Conservation (phyloP, 2,797 vertebrate species). For the Sebastes diaconus region DNA sequence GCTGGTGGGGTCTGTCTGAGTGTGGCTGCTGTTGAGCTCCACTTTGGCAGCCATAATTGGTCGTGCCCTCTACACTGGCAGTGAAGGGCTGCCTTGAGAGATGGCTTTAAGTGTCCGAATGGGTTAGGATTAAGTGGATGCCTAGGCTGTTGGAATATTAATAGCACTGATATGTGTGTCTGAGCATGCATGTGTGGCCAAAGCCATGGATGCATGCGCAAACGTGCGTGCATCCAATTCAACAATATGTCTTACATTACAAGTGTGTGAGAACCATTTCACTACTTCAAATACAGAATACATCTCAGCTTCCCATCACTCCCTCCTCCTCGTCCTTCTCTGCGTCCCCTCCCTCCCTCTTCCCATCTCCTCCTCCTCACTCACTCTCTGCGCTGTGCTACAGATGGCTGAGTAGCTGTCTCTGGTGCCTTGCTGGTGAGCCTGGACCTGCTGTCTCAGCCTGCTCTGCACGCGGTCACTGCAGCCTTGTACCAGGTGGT, state of each 20-base stretch:
- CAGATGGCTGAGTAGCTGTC: constrained; percentile 98
- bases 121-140: constrained; percentile 72
- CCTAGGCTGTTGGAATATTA: constrained; percentile 55
- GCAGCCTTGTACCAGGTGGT: constrained; percentile 88
- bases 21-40: constrained; percentile 58
- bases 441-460: constrained; percentile 90
- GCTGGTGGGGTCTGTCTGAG: constrained; percentile 50
- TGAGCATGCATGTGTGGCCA: constrained; percentile 27
- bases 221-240: not conserved
- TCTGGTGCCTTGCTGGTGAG: constrained; percentile 92
- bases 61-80: constrained; percentile 65
- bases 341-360: not conserved
- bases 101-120: constrained; percentile 70
- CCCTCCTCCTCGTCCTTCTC: not conserved
- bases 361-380: constrained; percentile 59
- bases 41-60: constrained; percentile 74
- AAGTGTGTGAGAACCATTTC: constrained; percentile 20
- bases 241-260: not conserved
- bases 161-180: constrained; percentile 25
- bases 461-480: constrained; percentile 90
- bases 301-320: constrained; percentile 4
- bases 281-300: constrained; percentile 9
- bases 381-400: constrained; percentile 96
- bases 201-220: not conserved
- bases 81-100: constrained; percentile 67